Base-by-base conservation (phyloP, 35 echinoderm and acorn worm genomes). In the Amphiura filiformis region DNA sequence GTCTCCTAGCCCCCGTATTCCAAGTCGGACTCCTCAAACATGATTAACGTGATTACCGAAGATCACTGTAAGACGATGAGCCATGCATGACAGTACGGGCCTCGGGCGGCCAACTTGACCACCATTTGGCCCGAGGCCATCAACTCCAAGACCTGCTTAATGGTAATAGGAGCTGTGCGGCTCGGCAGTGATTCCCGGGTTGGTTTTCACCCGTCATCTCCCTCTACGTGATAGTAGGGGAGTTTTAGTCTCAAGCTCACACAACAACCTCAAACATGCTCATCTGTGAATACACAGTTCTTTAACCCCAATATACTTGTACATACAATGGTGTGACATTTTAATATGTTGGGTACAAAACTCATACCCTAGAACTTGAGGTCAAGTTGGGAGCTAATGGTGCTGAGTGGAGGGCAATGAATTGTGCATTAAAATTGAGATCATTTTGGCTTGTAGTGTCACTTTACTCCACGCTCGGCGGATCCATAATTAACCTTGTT, bases 401-500 rank as follows among this genome's bases (percentile, higher is more conserved):
- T n/a, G n/a, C n/a, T n/a, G n/a, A n/a, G n/a, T n/a, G n/a, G n/a
- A n/a, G n/a, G n/a, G n/a, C n/a, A n/a, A n/a, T n/a, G n/a, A n/a
- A n/a, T n/a, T n/a, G n/a, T n/a, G n/a, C n/a, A n/a, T n/a, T n/a
- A n/a, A n/a, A n/a, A n/a, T n/a, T n/a, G n/a, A n/a, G n/a, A n/a
- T n/a, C n/a, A 52, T 20, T 11, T 52, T 52, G 7, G 44, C 44
- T 11, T 52, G 44, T 52, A 52, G 7, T 52, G 44, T 52, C 44
- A 11, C 20, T 52, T 52, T 7, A 52, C 44, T 70, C 26, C 28
- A 30, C 28, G 20, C 44, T 52, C 28, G 2, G 17, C 61, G 26
- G 20, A 70, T 70, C 61, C 61, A 70, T 70, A 70, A 70, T 70
- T 70, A 70, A 70, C 61, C 61, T 18, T 70, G 61, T 70, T 70